A percentile compares a stretch with the other conserved stretches of the same genome.
These are phyloP conservation scores for Diceros bicornis DNA, from an alignment of 2,797 vertebrate genomes.

Conservation along the genomic window DNA sequence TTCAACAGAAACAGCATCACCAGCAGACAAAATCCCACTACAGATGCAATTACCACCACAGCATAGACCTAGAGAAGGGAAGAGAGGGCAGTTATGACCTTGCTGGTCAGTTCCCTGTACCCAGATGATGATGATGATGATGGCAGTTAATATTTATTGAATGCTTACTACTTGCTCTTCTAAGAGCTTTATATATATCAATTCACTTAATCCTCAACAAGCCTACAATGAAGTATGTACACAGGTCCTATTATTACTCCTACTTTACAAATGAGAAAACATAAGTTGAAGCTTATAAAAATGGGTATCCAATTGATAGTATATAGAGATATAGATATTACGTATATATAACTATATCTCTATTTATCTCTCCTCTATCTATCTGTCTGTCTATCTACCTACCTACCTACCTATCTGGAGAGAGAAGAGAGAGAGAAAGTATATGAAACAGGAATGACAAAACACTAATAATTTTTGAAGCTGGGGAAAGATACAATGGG, in stretches of 20 bases:
- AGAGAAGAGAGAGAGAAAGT: neutral
- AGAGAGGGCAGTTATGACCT: neutral
- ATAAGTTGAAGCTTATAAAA: neutral
- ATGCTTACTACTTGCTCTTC: neutral
- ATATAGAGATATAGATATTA: neutral
- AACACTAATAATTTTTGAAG: neutral
- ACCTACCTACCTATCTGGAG: neutral
- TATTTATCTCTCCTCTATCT: neutral
- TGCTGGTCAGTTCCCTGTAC: neutral
- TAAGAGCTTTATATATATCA: neutral
- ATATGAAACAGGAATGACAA: neutral
- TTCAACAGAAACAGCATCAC: slow-evolving; percentile 98
- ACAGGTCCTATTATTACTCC: neutral
- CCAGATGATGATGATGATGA: neutral
- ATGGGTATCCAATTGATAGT: neutral
- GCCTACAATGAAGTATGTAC: neutral
- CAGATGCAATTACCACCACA: slow-evolving; percentile 97
- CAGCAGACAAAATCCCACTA: slow-evolving; percentile 97
- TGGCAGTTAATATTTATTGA: neutral
- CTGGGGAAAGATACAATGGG: neutral
- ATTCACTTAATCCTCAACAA: neutral
- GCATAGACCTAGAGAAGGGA: slow-evolving; percentile 94
- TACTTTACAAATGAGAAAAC: slow-evolving; percentile 17
- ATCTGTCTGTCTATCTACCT: neutral
- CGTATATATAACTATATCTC: neutral